Conservation (phyloP, 2,113 vertebrate species). For the Laterallus jamaicensis region DNA sequence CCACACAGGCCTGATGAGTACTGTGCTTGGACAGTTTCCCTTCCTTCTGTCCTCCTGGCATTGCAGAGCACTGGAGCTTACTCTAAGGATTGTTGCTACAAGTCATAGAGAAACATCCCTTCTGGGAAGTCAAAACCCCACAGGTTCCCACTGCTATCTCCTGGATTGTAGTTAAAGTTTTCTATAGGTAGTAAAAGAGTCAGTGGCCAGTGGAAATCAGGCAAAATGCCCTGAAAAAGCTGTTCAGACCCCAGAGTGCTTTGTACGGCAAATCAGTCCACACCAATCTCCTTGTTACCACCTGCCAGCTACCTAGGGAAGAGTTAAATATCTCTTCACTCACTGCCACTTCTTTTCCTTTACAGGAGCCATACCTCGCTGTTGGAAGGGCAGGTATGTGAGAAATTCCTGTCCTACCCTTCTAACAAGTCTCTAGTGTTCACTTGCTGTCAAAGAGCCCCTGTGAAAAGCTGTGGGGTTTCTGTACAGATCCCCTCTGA, state of each 20-base stretch:
- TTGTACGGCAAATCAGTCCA: background rate
- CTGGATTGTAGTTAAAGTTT: background rate
- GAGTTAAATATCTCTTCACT: background rate
- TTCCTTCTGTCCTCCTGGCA: background rate
- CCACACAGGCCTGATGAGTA: background rate
- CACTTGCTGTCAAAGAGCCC: background rate
- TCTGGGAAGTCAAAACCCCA: background rate
- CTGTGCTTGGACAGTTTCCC: background rate
- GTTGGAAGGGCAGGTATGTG: background rate
- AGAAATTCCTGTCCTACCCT: background rate
- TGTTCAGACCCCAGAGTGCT: background rate
- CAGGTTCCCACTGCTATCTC: background rate
- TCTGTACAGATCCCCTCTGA: background rate
- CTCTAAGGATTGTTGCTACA: background rate
- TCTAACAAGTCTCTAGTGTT: background rate
- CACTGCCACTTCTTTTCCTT: background rate
- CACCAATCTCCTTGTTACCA: background rate
- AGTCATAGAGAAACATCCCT: background rate
- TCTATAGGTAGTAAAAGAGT: background rate
- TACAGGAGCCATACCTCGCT: background rate
- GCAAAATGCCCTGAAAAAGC: background rate
- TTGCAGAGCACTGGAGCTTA: background rate
- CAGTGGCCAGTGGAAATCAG: background rate
- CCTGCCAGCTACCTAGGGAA: background rate
- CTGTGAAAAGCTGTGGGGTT: background rate